phyloP scores from a whole-genome alignment of 2,888 invertebrate genomes.

The Drosophila atroscutellata region DNA sequence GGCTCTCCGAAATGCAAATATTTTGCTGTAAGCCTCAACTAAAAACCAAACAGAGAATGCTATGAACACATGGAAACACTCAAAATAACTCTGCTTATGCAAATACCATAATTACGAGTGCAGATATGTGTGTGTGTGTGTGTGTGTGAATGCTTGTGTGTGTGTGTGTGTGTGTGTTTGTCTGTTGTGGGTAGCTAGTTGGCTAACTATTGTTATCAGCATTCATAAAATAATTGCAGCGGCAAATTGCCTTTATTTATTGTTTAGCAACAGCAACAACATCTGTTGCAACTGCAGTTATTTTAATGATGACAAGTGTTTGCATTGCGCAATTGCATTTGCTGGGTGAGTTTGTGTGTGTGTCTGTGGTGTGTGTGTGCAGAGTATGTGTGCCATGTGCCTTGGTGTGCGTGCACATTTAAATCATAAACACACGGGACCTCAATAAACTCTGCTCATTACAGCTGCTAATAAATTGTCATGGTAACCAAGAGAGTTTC shows the following conservation, averaged over 20 bases:
- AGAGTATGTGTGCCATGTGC: constrained; percentile 7
- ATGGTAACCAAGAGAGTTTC: constrained; percentile 44
- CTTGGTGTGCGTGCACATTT: constrained; percentile 62
- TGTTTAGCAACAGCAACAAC: constrained; percentile 60
- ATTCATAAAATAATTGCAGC: constrained; percentile 78
- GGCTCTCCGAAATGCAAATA: constrained; percentile 24
- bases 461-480: constrained; percentile 78
- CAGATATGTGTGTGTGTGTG: neutral
- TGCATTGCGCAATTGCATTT: constrained; percentile 53
- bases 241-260: constrained; percentile 78
- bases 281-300: constrained; percentile 62
- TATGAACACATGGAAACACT: constrained; percentile 32
- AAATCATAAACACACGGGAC: constrained; percentile 73
- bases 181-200: constrained; percentile 44
- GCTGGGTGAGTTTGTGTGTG: constrained; percentile 7
- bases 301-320: constrained; percentile 81
- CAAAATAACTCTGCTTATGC: constrained; percentile 26
- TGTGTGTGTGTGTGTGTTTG: constrained; percentile 12
- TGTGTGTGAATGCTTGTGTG: constrained; percentile 2
- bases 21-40: constrained; percentile 4
- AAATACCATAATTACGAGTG: constrained; percentile 1
- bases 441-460: constrained; percentile 76
- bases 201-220: constrained; percentile 68
- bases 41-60: constrained; percentile 7
- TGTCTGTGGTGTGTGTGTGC: constrained; percentile 8